phyloP scores from a whole-genome alignment of 1,140 invertebrate genomes.

The Stegodyphus mimosarum region DNA sequence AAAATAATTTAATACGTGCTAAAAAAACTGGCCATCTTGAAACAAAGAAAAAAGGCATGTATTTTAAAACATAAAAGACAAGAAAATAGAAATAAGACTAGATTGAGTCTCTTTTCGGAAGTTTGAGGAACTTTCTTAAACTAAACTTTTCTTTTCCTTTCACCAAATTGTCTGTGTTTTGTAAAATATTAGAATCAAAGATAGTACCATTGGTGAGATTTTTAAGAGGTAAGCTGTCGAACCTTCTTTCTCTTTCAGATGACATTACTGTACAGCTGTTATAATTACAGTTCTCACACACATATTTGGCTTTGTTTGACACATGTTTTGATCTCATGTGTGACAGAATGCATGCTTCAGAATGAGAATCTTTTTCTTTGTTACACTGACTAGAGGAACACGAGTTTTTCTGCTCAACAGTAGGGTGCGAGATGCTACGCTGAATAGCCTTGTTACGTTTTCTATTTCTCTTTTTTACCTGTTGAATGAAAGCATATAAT shows the following conservation, averaged over 20 bases:
- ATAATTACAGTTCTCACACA: slow-evolving; percentile 43
- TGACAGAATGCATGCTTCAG: slow-evolving; percentile 19
- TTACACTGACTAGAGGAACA: background rate
- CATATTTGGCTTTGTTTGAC: background rate
- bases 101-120: slow-evolving; percentile 58
- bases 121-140: slow-evolving; percentile 53
- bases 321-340: background rate
- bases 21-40: no score
- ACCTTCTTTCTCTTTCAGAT: background rate
- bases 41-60: no score
- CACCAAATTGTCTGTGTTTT: background rate
- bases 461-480: slow-evolving; percentile 54
- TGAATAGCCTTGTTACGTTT: slow-evolving; percentile 30
- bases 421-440: slow-evolving; percentile 28
- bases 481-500: background rate
- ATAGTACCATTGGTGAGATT: slow-evolving; percentile 52
- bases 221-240: slow-evolving; percentile 29
- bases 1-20: no score
- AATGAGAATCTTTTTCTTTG: background rate
- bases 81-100: slow-evolving; percentile 35
- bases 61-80: no score
- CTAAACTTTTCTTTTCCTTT: slow-evolving; percentile 46
- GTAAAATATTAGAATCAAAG: background rate
- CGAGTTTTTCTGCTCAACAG: slow-evolving; percentile 13
- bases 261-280: slow-evolving; percentile 4